Evolutionary conservation across 2,888 invertebrate genomes (phyloP), one percentile per base, ranked within the genome.

Genomic region (Oscheius sp.): DNA sequence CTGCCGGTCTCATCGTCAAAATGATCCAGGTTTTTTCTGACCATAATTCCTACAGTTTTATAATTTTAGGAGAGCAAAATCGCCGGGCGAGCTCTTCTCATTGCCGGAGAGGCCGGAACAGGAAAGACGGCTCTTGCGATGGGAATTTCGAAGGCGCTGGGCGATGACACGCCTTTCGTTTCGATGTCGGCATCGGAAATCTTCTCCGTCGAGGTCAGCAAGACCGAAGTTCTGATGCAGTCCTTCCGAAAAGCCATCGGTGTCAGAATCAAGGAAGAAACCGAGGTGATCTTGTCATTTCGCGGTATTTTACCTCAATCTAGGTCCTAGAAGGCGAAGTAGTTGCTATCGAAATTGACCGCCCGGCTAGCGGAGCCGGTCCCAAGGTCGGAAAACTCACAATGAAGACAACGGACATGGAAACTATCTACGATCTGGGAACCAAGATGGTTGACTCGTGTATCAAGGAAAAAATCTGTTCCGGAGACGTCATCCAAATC

Each of bases 71-170:
- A 99, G 89, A 98, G 97, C 72, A 95, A 96, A 91, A 97, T 98
- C 86, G 96, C 97, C 7, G 99, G 99, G 0, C 91, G 99, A 84
- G 96, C 97, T 10, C 93, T 98, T 63, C 90, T 99, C 13, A 91
- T 99, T 51, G 97, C 98, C 0, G 99, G 99, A 0, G 96, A 96
- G 89, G 98, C 99, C 0, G 97, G 96, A n/a, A 93, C 93, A 42
- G 96, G 98, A 11, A 99, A 99, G 91, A 99, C 99, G 0, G 99
- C 99, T 0, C 95, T 99, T 57, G 99, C 99, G 0, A 97, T 98
- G 93, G 75, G 71, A 2, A 80, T 82, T 32, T 85, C 87, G 7
- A 86, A 88, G 66, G 86, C 85, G 9, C 77, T 88, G 21, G 87
- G 87, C 29, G 59, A 72, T 3, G 98, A 98, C 89, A 98, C 98